A percentile compares a stretch with the other conserved stretches of the same genome.
Conservation (phyloP, 1,140 invertebrate genomes). For the Calephelis virginiensis region DNA sequence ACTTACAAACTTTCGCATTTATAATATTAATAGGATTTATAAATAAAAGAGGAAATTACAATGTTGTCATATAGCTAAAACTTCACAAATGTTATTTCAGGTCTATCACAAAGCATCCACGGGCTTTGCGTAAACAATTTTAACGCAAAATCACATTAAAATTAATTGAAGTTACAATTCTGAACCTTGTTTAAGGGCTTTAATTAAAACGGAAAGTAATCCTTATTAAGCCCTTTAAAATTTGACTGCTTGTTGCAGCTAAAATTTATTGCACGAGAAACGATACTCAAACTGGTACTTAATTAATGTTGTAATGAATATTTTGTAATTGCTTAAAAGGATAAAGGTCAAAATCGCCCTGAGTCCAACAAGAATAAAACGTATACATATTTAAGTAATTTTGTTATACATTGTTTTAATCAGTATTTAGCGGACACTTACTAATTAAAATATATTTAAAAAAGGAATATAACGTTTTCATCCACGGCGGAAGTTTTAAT, state of each 20-base stretch:
- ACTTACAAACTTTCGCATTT: too few species aligned
- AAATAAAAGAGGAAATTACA: too few species aligned
- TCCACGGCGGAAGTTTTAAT: too few species aligned
- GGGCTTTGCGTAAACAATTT: background rate
- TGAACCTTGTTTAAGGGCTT: background rate
- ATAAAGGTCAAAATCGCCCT: too few species aligned
- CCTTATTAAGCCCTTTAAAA: slow-evolving; percentile 9
- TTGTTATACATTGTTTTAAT: too few species aligned
- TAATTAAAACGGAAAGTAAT: slow-evolving; percentile 1
- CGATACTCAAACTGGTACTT: background rate
- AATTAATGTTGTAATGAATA: slow-evolving; percentile 8
- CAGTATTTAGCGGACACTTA: too few species aligned
- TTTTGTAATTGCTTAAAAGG: background rate
- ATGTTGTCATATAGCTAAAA: background rate
- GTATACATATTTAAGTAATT: too few species aligned
- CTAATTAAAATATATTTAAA: too few species aligned
- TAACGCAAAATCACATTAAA: background rate
- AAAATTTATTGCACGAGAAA: slow-evolving; percentile 4
- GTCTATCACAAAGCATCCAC: background rate
- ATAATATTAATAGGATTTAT: too few species aligned
- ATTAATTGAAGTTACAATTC: slow-evolving; percentile 9
- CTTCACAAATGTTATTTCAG: background rate
- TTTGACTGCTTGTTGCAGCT: slow-evolving; percentile 9
- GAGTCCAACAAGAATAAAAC: too few species aligned
- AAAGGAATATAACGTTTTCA: too few species aligned